Evolutionary conservation across 2,888 invertebrate species (phyloP), one percentile per base, ranked within the genome.

Genomic region (Macrophya annulata): DNA sequence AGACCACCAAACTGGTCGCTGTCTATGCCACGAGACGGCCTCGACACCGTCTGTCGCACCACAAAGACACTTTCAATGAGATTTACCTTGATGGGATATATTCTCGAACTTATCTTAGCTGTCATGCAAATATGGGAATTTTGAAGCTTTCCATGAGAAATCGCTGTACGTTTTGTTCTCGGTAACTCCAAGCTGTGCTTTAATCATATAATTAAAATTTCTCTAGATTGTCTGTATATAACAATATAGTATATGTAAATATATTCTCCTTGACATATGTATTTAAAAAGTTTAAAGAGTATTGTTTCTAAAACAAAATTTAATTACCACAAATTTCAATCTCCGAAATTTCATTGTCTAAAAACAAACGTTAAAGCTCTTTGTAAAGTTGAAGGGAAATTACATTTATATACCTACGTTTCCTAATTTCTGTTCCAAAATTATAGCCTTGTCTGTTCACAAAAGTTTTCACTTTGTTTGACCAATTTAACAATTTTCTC

Each of bases 121-220:
- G 55, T 77, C 17, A 77, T 77, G 77, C 77, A 77, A 77, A 77
- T 77, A 51, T 31, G 51, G n/a, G n/a, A 77, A 77, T 77, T 77
- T 77, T 1, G 37, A 55, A 55, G 77, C 37, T 55, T 25, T 48
- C 10, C 37, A 55, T 17, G 37, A 31, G 25, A 51, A 17, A n/a
- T 21, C 6, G 72, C 15, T 37, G 37, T 37, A 68, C 17, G 68
- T 15, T 68, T 68, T 68, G 17, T 37, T 37, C 37, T 12, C 17
- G 37, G 15, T 12, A 37, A 68, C 15, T 17, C 6, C 12, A 9
- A 5, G 25, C 15, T 17, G 6, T 68, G 17, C 15, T 68, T 68
- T 68, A 31, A 68, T 37, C 37, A 5, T 37, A 15, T 37, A 37
- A 37, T 68, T 68, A 31, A 37, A 68, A 31, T 68, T 1, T 68